A percentile compares a stretch with the other conserved stretches of the same genome.
phyloP scores from a whole-genome alignment of 2,797 vertebrate species.

The Pyrocephalus nanus region DNA sequence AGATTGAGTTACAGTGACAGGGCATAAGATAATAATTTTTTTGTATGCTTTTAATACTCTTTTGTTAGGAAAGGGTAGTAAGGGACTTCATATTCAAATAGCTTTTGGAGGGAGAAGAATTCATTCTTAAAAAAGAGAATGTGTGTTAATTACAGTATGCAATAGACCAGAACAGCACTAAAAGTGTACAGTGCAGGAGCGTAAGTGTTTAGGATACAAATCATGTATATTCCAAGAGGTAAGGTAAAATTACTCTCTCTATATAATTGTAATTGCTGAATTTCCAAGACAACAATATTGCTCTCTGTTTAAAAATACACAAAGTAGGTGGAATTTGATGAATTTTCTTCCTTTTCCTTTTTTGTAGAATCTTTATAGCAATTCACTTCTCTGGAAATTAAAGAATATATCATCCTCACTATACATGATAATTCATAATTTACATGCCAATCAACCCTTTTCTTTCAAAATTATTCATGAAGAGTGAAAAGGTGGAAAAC shows the following conservation, averaged over 20 bases:
- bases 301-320: not conserved
- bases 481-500: not conserved
- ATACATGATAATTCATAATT: not conserved
- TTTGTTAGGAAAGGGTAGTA: not conserved
- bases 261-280: not conserved
- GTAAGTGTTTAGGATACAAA: not conserved
- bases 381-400: not conserved
- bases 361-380: not conserved
- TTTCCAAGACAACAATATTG: not conserved
- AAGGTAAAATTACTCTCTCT: not conserved
- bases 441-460: not conserved
- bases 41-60: not conserved
- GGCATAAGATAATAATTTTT: not conserved
- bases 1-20: not conserved
- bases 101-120: not conserved
- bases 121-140: not conserved
- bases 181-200: not conserved
- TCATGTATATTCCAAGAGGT: not conserved
- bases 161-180: conserved; percentile 9
- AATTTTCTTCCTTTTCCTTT: not conserved
- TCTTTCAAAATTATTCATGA: not conserved
- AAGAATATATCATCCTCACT: not conserved
- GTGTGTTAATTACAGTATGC: conserved; percentile 3
- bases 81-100: not conserved
- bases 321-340: not conserved